A percentile compares a stretch with the other conserved stretches of the same genome.
Conservation (phyloP, 2,113 vertebrate species). For the Rattus rattus region DNA sequence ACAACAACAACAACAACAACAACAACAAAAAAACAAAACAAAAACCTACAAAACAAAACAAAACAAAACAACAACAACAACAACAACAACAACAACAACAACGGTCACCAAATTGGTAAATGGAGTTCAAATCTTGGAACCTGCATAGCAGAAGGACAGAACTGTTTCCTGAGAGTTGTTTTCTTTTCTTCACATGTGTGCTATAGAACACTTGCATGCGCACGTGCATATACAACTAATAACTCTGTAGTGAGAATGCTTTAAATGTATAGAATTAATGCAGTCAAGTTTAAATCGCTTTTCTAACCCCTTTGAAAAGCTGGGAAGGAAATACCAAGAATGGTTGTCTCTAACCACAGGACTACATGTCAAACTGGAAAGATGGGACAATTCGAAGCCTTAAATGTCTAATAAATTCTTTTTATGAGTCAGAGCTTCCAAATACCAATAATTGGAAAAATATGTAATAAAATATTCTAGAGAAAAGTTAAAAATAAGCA, state of each 20-base stretch:
- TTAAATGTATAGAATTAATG: neutral
- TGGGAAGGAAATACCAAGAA: conserved; percentile 16
- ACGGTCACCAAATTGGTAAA: neutral
- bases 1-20: neutral
- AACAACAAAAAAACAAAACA: too few species aligned
- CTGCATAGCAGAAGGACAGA: neutral
- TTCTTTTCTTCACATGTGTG: neutral
- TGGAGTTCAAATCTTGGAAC: too few species aligned
- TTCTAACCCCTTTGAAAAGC: neutral
- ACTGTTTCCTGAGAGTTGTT: neutral
- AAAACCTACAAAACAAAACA: too few species aligned
- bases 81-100: too few species aligned
- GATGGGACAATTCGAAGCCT: neutral
- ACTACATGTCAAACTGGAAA: conserved; percentile 25
- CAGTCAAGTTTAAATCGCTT: conserved; percentile 11
- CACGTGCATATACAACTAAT: neutral
- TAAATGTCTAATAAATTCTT: neutral
- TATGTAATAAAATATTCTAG: neutral
- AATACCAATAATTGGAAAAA: conserved; percentile 32
- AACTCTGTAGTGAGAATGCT: too few species aligned
- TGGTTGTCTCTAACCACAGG: neutral
- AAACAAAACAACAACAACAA: too few species aligned
- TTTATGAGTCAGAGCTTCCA: conserved; percentile 19
- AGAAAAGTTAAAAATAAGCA: neutral
- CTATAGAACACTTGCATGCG: too few species aligned